Percentiles rank a stretch among this genome's conserved stretches.
These are phyloP conservation scores for Dendrolimus pini DNA, from an alignment of 2,888 invertebrate genomes.

Conservation along the genomic window DNA sequence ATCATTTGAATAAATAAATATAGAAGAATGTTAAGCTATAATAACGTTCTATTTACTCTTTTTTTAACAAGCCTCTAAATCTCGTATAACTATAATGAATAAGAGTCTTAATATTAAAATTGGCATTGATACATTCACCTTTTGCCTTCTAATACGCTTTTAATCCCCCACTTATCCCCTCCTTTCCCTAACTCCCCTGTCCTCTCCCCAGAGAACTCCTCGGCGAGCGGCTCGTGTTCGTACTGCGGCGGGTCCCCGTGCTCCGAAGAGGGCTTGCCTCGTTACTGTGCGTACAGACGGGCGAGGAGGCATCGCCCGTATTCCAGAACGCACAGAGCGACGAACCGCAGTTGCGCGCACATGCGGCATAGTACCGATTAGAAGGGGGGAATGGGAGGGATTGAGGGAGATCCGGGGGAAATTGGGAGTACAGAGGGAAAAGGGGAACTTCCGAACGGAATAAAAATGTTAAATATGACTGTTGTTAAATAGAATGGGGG, in stretches of 20 bases:
- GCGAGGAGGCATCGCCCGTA: slow-evolving; percentile 12
- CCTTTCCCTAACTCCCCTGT: slow-evolving; percentile 14
- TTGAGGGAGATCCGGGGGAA: not conserved
- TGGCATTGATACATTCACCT: not conserved
- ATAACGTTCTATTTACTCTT: no score
- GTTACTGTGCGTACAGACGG: slow-evolving; percentile 14
- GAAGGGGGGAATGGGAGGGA: not conserved
- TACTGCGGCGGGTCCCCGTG: slow-evolving; percentile 41
- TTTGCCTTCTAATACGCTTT: not conserved
- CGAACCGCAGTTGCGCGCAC: slow-evolving; percentile 10
- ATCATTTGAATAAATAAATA: no score
- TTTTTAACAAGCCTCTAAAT: no score
- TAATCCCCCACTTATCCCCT: slow-evolving; percentile 9
- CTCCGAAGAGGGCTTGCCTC: slow-evolving; percentile 22
- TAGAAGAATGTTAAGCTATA: no score
- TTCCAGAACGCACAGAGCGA: slow-evolving; percentile 16
- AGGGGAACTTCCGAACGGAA: no score
- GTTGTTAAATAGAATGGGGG: no score
- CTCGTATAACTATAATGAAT: no score
- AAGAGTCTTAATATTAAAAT: no score
- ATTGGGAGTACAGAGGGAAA: no score
- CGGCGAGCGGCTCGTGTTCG: slow-evolving; percentile 40
- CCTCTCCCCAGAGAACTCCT: slow-evolving; percentile 45
- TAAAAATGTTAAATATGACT: no score
- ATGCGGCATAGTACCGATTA: slow-evolving; percentile 1